Evolutionary conservation across 2,797 vertebrate genomes (phyloP).

Genomic region (Halcyon leucocephala): DNA sequence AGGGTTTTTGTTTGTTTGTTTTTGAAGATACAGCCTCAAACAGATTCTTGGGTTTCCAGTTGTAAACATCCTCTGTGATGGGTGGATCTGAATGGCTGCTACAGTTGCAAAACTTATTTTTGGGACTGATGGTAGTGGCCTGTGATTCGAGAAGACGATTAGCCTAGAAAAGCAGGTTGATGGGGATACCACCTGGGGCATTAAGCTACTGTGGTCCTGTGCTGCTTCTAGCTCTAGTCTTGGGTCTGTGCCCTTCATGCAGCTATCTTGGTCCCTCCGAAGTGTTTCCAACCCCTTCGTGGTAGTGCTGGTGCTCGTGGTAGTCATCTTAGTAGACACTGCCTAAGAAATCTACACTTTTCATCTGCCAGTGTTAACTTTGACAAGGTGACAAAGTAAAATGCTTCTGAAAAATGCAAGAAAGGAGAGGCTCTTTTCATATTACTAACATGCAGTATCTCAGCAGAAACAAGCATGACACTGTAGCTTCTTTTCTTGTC

Average conservation of each 20-base stretch:
- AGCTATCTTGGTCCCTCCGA: neutral
- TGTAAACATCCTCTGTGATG: neutral
- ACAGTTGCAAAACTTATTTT: rapidly evolving
- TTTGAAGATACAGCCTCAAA: neutral
- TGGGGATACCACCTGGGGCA: neutral
- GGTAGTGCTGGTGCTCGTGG: neutral
- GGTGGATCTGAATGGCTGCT: rapidly evolving
- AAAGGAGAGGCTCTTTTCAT: neutral
- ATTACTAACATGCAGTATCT: rapidly evolving
- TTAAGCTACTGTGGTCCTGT: neutral
- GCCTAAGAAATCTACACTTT: rapidly evolving
- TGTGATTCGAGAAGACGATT: rapidly evolving
- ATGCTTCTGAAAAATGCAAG: neutral
- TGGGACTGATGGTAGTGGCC: neutral
- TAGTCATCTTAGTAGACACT: neutral
- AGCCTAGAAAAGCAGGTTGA: neutral
- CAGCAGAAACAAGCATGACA: neutral
- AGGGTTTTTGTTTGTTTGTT: neutral
- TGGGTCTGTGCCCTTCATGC: neutral
- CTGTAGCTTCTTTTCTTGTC: neutral
- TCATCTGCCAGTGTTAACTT: neutral
- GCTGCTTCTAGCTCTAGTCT: neutral
- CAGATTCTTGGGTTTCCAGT: neutral
- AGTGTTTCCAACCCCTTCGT: rapidly evolving
- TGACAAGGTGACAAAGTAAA: neutral